A percentile compares a stretch with the other conserved stretches of the same genome.
Evolutionary conservation across 2,888 invertebrate genomes (phyloP).

Genomic region (Archaeoteleia sp.): DNA sequence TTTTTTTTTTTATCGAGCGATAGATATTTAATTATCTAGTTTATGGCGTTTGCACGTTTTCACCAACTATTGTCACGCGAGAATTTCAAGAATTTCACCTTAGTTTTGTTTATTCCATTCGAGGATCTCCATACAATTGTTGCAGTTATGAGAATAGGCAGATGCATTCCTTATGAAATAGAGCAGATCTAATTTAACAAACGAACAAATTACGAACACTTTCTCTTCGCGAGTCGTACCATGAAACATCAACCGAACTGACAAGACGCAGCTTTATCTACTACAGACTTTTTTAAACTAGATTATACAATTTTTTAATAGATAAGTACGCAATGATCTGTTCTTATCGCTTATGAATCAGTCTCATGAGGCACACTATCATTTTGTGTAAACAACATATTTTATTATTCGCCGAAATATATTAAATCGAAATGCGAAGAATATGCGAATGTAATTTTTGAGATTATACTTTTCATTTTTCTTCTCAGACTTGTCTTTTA

Average conservation of each 20-base stretch:
- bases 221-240: constrained; percentile 5
- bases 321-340: too few species aligned
- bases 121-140: too few species aligned
- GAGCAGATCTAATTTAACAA: too few species aligned
- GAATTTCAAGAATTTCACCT: too few species aligned
- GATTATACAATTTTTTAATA: too few species aligned
- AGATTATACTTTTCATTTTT: constrained; percentile 44
- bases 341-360: constrained; percentile 9
- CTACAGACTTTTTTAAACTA: too few species aligned
- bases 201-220: constrained; percentile 7
- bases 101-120: too few species aligned
- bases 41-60: too few species aligned
- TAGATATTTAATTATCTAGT: constrained; percentile 8
- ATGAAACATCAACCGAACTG: neutral
- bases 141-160: too few species aligned
- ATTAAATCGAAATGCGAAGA: constrained; percentile 25
- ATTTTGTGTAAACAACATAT: constrained; percentile 1
- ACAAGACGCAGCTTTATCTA: neutral
- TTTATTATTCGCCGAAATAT: constrained; percentile 35
- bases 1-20: constrained; percentile 20
- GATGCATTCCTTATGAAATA: too few species aligned
- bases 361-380: constrained; percentile 2
- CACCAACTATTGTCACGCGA: too few species aligned
- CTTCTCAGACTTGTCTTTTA: neutral
- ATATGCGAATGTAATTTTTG: constrained; percentile 37